Percentiles rank a stretch among this genome's conserved stretches.
phyloP scores from a whole-genome alignment of 2,888 invertebrate species.

The Poecilus cupreus region DNA sequence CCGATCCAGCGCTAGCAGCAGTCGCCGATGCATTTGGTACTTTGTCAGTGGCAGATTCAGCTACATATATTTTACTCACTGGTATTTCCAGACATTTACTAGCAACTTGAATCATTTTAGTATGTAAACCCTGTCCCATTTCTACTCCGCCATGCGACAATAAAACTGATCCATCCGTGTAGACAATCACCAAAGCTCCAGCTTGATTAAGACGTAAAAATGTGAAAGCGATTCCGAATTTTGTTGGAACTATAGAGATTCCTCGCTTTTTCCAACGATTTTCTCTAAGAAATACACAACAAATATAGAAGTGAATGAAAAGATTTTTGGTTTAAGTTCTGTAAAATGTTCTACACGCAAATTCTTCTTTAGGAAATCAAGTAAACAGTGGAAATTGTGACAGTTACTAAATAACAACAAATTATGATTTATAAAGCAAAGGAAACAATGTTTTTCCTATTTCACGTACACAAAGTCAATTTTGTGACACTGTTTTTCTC shows the following conservation, averaged over 20 bases:
- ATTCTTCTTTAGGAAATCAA: too few species aligned
- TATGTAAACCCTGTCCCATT: constrained; percentile 98
- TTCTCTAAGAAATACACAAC: constrained; percentile 68
- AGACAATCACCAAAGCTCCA: constrained; percentile 91
- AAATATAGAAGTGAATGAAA: not conserved
- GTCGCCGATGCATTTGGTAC: constrained; percentile 94
- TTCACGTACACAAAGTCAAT: too few species aligned
- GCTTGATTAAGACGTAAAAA: constrained; percentile 86
- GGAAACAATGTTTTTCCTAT: too few species aligned
- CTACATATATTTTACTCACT: constrained; percentile 84
- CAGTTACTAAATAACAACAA: too few species aligned
- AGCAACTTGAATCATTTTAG: constrained; percentile 95
- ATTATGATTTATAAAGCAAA: too few species aligned
- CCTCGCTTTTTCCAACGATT: constrained; percentile 93
- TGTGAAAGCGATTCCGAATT: constrained; percentile 90
- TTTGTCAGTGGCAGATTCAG: constrained; percentile 91
- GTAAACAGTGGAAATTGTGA: too few species aligned
- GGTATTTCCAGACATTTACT: constrained; percentile 83
- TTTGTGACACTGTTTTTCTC: too few species aligned
- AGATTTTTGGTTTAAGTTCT: not conserved
- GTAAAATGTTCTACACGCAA: too few species aligned
- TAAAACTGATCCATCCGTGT: constrained; percentile 91
- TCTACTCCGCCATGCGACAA: constrained; percentile 95
- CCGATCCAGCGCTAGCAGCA: constrained; percentile 91
- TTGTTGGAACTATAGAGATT: constrained; percentile 86